A percentile compares a stretch with the other conserved stretches of the same genome.
Evolutionary conservation across 2,888 invertebrate species (phyloP).

Genomic region (Petrophora chlorosata): DNA sequence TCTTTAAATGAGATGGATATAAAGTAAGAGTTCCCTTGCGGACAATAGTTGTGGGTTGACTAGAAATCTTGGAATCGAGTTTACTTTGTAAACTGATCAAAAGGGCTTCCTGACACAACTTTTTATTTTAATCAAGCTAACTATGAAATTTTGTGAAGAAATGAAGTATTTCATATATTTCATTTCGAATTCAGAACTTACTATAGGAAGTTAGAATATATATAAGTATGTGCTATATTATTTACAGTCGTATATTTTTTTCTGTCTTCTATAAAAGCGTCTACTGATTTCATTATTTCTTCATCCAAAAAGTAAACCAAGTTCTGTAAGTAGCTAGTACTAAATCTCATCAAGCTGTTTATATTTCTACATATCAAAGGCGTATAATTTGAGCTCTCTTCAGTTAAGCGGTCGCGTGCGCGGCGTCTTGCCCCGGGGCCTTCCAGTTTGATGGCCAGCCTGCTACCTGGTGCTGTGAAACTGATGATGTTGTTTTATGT

Average conservation of each 20-base stretch:
- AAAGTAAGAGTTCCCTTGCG: neutral
- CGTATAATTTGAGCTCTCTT: conserved; percentile 13
- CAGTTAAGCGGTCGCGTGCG: conserved; percentile 28
- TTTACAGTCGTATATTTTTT: no score
- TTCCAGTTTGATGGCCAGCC: conserved; percentile 12
- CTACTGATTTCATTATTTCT: no score
- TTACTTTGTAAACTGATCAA: conserved; percentile 13
- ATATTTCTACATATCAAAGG: conserved; percentile 5
- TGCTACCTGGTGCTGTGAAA: conserved; percentile 6
- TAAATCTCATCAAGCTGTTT: neutral
- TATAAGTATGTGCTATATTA: no score
- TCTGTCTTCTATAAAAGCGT: no score
- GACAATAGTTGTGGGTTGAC: neutral
- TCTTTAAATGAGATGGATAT: neutral
- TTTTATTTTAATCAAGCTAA: conserved; percentile 12
- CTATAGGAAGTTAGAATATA: no score
- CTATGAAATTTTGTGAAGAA: no score
- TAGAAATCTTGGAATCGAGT: conserved; percentile 1
- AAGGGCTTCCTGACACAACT: conserved; percentile 14
- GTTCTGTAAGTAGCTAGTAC: neutral
- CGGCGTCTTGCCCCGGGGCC: conserved; percentile 19
- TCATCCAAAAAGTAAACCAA: no score
- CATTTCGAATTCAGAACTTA: no score
- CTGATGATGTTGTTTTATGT: conserved; percentile 2
- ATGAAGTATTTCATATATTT: no score